Base-by-base conservation (phyloP, 1,140 invertebrate species). In the Lerema accius region DNA sequence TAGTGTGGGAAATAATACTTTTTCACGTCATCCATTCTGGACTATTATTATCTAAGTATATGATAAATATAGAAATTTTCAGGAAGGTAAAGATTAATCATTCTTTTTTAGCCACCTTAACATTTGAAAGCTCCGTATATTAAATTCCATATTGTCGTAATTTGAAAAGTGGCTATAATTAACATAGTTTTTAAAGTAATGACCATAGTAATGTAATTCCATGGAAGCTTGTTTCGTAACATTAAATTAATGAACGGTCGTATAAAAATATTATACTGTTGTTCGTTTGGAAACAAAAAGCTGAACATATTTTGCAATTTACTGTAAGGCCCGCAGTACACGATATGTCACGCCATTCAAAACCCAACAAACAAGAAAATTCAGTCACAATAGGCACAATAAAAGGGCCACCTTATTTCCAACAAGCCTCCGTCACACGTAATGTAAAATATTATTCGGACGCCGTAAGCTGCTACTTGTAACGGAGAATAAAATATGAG, bases 381-480 rank as follows among this genome's bases (percentile, higher is more conserved):
- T 42, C 15, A 28, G 28, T 19, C 50, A 48, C 23, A 43, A 58
- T 28, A 19, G 19, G 17, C 45, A 46, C 37, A 63, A 42, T 51
- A 68, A 68, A 67, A 49, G 51, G 48, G 59, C 48, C 55, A 64
- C 63, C 58, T 50, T 64, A 58, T 43, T 32, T 17, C 66, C 23
- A 46, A 17, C 32, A 56, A 51, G 26, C 42, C 40, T 49, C 50
- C 59, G 62, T 67, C 59, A 67, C 28, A 67, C 59, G 28, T 64
- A 68, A 60, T 68, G 39, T 56, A 42, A 56, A 56, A 56, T 58
- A 58, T 58, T 58, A 58, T 58, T 58, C 42, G 42, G 53, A 45
- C 53, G 53, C 42, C 28, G 56, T 69, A 69, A 69, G 62, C 67
- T 61, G 62, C 48, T 49, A 64, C 60, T 69, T 69, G 64, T 68